These are phyloP conservation scores for Ailuropoda melanoleuca DNA, from an alignment of 2,113 vertebrate species.

Conservation along the genomic window DNA sequence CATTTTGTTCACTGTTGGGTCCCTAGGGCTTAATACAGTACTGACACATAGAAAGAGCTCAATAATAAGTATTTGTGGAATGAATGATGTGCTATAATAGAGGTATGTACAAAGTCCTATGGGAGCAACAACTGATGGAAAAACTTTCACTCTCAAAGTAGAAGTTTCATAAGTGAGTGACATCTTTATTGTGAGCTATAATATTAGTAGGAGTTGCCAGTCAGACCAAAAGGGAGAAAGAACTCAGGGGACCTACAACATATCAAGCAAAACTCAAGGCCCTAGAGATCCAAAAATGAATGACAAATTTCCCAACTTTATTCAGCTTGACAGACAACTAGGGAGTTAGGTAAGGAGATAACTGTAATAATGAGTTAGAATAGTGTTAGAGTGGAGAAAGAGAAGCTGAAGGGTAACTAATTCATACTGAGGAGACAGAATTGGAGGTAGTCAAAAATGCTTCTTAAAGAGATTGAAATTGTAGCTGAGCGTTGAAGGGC, in stretches of 20 bases:
- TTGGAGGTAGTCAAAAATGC: neutral
- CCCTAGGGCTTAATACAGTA: neutral
- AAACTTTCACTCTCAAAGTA: neutral
- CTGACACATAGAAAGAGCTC: constrained; percentile 4
- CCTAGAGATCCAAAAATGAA: neutral
- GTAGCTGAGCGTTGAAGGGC: neutral
- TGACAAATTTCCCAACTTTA: neutral
- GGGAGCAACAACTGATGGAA: neutral
- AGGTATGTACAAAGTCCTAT: neutral
- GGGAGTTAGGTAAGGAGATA: neutral
- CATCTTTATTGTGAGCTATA: constrained; percentile 39
- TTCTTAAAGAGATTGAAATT: neutral
- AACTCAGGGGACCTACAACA: neutral
- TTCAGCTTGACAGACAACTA: neutral
- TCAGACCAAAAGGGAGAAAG: neutral
- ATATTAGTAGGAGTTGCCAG: neutral
- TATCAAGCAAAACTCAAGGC: neutral
- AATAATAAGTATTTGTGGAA: constrained; percentile 3
- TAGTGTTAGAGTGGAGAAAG: neutral
- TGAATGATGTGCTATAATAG: neutral
- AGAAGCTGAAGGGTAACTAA: neutral
- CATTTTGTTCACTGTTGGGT: neutral
- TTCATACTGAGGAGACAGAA: neutral
- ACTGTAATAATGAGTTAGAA: neutral
- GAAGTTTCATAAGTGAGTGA: constrained; percentile 4